Evolutionary conservation across 2,888 invertebrate species (phyloP).

Genomic region (Erannis defoliaria): DNA sequence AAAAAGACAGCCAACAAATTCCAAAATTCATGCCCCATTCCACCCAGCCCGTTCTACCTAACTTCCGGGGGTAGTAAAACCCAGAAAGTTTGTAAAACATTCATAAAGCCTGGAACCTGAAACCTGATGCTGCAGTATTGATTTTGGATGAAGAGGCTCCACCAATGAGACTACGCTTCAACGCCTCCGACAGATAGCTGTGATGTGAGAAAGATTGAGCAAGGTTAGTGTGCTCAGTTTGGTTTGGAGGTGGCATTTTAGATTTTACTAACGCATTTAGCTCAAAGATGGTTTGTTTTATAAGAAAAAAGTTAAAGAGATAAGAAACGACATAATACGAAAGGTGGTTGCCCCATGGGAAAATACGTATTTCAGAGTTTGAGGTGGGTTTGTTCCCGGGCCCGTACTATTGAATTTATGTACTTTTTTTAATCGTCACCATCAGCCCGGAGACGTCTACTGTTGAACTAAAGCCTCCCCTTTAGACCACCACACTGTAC

Average conservation of each 20-base stretch:
- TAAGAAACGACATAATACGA: no score
- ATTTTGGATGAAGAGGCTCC: slow-evolving; percentile 56
- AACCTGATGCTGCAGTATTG: slow-evolving; percentile 58
- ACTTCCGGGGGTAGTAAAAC: slow-evolving; percentile 42
- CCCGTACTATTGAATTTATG: no score
- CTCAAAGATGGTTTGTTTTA: no score
- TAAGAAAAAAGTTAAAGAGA: no score
- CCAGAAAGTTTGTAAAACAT: slow-evolving; percentile 63
- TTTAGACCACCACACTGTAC: no score
- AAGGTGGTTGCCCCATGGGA: no score
- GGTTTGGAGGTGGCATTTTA: slow-evolving; percentile 36
- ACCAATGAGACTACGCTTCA: slow-evolving; percentile 55
- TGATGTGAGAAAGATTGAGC: slow-evolving; percentile 49
- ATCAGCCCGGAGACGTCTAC: no score
- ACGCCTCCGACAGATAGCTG: slow-evolving; percentile 55
- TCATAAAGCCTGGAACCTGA: slow-evolving; percentile 54
- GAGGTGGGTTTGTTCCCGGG: no score
- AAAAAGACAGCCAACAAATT: slow-evolving; percentile 7
- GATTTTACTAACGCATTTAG: not conserved
- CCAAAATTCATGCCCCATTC: slow-evolving; percentile 21
- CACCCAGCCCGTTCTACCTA: not conserved
- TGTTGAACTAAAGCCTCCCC: no score
- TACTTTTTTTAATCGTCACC: no score
- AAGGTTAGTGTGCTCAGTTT: slow-evolving; percentile 37
- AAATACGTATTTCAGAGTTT: no score